These are phyloP conservation scores for Ceraclea dissimilis DNA, from an alignment of 2,888 invertebrate genomes.

Conservation along the genomic window DNA sequence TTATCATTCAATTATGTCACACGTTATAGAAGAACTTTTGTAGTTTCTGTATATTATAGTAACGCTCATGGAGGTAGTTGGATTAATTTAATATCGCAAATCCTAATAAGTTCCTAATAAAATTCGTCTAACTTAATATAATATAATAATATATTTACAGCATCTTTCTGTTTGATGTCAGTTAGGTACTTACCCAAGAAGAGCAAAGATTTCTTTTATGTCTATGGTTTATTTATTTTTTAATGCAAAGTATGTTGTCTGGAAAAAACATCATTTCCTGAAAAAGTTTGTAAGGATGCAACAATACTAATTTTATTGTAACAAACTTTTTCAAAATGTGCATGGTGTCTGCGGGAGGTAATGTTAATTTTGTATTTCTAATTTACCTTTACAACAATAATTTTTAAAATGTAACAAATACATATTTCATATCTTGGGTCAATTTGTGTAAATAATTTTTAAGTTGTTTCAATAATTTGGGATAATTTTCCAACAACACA, in stretches of 20 bases:
- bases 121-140: too few relatives aligned
- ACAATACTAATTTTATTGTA: neutral
- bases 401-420: neutral
- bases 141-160: too few relatives aligned
- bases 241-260: neutral
- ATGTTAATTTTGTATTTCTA: neutral
- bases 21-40: too few relatives aligned
- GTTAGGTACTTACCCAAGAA: neutral
- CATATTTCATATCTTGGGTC: neutral
- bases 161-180: too few relatives aligned
- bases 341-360: neutral
- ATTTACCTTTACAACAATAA: neutral
- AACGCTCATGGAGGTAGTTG: too few relatives aligned
- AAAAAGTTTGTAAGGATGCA: neutral
- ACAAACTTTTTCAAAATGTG: neutral
- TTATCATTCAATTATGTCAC: too few relatives aligned
- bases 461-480: neutral
- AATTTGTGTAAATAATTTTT: neutral
- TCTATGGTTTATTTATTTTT: slow-evolving; percentile 1
- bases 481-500: neutral
- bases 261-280: neutral
- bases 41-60: too few relatives aligned
- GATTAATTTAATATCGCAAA: too few relatives aligned
- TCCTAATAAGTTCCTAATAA: too few relatives aligned
- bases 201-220: neutral